phyloP scores from a whole-genome alignment of 1,140 invertebrate genomes.

The Drosophila bocki region DNA sequence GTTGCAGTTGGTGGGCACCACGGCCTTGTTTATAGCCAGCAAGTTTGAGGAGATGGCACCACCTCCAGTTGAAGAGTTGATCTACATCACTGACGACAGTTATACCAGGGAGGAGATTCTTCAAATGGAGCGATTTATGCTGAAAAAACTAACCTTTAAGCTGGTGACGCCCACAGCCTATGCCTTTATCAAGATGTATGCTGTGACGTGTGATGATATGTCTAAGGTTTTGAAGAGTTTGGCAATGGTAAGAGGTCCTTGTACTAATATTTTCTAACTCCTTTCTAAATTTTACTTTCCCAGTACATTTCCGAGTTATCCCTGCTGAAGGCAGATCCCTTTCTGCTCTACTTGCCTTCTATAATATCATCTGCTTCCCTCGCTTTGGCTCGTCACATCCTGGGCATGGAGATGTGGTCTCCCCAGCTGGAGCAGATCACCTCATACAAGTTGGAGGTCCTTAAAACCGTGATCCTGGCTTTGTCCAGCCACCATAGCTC shows the following conservation, averaged over 20 bases:
- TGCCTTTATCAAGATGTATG: constrained; percentile 92
- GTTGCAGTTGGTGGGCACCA: constrained; percentile 97
- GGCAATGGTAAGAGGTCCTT: constrained; percentile 88
- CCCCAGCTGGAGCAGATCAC: constrained; percentile 88
- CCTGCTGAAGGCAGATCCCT: constrained; percentile 94
- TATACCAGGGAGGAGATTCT: constrained; percentile 96
- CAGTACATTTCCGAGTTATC: constrained; percentile 95
- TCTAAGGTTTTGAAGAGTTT: constrained; percentile 90
- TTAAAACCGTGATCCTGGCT: constrained; percentile 89
- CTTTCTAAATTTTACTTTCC: no score
- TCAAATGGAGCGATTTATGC: constrained; percentile 96
- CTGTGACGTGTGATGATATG: constrained; percentile 88
- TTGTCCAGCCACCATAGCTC: constrained; percentile 90
- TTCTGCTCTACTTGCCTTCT: constrained; percentile 93
- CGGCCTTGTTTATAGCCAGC: constrained; percentile 97
- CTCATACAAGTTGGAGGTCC: constrained; percentile 89
- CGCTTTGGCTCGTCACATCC: constrained; percentile 91
- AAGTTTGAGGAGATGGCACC: constrained; percentile 99
- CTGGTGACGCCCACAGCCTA: constrained; percentile 93
- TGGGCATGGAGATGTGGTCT: constrained; percentile 89
- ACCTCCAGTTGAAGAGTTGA: constrained; percentile 96
- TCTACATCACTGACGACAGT: constrained; percentile 98
- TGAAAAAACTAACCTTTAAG: constrained; percentile 95
- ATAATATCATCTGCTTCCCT: constrained; percentile 93
- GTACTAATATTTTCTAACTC: fast-evolving